Conservation (phyloP, 2,888 invertebrate genomes). For the Euproctis similis region DNA sequence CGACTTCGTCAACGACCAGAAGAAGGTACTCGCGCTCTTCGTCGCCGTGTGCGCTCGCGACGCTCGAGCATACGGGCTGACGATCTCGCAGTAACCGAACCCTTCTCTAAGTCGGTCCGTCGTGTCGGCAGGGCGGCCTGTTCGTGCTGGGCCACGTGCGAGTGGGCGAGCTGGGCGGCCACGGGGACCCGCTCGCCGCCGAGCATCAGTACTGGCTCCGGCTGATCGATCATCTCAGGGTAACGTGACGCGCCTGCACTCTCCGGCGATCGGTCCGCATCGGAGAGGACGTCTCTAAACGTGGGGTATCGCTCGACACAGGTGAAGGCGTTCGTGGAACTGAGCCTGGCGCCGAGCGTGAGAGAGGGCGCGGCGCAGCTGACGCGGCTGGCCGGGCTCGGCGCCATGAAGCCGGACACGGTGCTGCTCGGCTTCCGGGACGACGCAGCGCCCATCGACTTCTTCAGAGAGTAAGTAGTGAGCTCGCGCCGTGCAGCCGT, state of each 20-base stretch:
- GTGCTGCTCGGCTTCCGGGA: conserved; percentile 96
- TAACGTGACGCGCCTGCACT: too few species aligned
- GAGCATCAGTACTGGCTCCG: conserved; percentile 93
- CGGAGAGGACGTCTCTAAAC: too few species aligned
- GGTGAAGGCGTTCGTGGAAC: conserved; percentile 96
- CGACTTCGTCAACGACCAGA: conserved; percentile 97
- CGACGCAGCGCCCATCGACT: conserved; percentile 82
- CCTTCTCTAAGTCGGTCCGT: too few species aligned
- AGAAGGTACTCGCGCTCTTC: too few species aligned
- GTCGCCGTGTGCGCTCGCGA: too few species aligned
- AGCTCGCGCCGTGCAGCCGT: not conserved
- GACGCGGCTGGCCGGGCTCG: conserved; percentile 92
- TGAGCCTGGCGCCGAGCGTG: conserved; percentile 90
- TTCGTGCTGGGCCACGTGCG: conserved; percentile 67
- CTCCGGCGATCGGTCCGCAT: too few species aligned
- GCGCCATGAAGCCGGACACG: conserved; percentile 99
- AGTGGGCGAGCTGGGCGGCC: conserved; percentile 51
- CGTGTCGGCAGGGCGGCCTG: conserved; percentile 53
- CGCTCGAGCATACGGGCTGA: too few species aligned
- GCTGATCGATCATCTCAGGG: conserved; percentile 95
- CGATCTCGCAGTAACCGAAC: too few species aligned
- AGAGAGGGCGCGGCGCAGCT: conserved; percentile 95
- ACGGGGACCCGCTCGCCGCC: conserved; percentile 53
- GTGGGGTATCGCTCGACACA: conserved; percentile 23
- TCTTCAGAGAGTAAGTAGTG: conserved; percentile 80